Base-by-base conservation (phyloP, 1,140 invertebrate species). In the Pteromalus puparum region DNA sequence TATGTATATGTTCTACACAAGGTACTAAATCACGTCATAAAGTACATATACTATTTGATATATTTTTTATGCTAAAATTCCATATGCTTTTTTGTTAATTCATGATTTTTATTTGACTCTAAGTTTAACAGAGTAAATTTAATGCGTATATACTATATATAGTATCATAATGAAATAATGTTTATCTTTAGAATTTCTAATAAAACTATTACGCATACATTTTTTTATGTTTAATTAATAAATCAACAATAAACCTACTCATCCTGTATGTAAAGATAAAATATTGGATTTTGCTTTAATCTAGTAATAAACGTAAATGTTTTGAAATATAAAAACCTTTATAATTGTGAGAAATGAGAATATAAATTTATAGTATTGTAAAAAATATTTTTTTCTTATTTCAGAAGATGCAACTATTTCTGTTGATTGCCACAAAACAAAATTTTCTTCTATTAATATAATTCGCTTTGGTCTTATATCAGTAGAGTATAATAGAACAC, bases 401-500 rank as follows among this genome's bases (percentile, higher is more conserved):
- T 67, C 85, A 87, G 78, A 78, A 81, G 65, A 42, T 72, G 82
- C 67, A 81, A 48, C 26, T 38, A 74, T 75, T 65, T 30, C 84
- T 72, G 81, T 88, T 21, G 30, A 90, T 73, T 90, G 90, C 4
- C 42, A 83, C 70, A 85, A 81, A 61, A 86, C 70, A 81, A 18
- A 86, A 77, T 53, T 88, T n/a, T 42, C 48, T 42, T 81, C n/a
- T 13, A 83, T 87, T 38, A 86, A 89, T 81, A 74, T 80, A 12
- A 67, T 89, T 21, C 78, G 81, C 15, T 86, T 86, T 28, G 86
- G 88, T 26, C 61, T 89, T 26, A 6, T 90, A 2, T 87, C 83
- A 9, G 26, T 89, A 26, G 61, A 88, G 24, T 38, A 84, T 5
- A 26, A 83, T 73, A 15, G 26, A 75, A 9, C 24, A 10, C 18